Conservation (phyloP, 2,113 vertebrate genomes). For the Pavo muticus region DNA sequence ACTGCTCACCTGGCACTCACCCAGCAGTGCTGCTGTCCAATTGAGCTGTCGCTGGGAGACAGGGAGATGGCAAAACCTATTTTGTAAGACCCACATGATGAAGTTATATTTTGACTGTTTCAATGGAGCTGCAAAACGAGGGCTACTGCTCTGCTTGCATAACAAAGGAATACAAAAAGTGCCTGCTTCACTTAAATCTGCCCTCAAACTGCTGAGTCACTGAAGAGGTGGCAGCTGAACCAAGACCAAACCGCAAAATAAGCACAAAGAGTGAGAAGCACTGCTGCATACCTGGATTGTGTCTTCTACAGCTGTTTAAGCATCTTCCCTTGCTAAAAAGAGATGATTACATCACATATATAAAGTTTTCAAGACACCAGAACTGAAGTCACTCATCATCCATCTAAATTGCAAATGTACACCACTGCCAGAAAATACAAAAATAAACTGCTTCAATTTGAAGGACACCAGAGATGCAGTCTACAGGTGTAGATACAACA, state of each 20-base stretch:
- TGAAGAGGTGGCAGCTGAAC: constrained; percentile 33
- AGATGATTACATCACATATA: background rate
- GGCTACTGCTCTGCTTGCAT: constrained; percentile 32
- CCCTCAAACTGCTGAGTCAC: constrained; percentile 28
- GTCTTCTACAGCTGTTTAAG: background rate
- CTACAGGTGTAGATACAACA: background rate
- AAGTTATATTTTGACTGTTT: constrained; percentile 8
- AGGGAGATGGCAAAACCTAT: constrained; percentile 5
- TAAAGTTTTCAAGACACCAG: background rate
- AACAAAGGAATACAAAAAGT: constrained; percentile 14
- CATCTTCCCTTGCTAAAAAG: background rate
- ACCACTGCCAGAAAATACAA: background rate
- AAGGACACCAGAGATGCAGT: background rate
- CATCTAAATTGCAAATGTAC: background rate
- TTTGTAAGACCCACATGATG: background rate
- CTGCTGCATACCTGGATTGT: background rate
- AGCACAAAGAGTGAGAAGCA: background rate
- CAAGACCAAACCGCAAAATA: constrained; percentile 37
- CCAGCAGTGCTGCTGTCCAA: background rate
- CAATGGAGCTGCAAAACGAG: constrained; percentile 13
- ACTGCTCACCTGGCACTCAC: background rate
- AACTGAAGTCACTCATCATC: background rate
- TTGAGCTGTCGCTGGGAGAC: background rate
- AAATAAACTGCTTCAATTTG: constrained; percentile 10
- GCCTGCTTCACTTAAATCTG: background rate